Conservation (phyloP, 1,140 invertebrate genomes). For the Drosophila lini region DNA sequence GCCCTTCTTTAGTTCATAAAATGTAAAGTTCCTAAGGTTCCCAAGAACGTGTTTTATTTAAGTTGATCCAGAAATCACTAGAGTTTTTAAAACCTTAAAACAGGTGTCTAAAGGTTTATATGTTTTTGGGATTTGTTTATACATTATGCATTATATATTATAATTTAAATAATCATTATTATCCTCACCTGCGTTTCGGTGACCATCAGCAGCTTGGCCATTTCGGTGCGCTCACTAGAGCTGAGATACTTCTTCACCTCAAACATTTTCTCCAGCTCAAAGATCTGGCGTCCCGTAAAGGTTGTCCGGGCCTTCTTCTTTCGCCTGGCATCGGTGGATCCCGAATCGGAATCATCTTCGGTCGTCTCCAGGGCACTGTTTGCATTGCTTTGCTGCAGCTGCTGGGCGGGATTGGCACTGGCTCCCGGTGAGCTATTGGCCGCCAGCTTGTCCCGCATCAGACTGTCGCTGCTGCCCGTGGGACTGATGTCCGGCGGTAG, state of each 20-base stretch:
- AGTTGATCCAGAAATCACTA: too few species aligned
- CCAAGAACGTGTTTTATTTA: neutral
- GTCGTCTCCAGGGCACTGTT: conserved; percentile 76
- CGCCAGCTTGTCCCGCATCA: conserved; percentile 71
- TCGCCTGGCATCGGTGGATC: conserved; percentile 88
- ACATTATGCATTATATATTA: too few species aligned
- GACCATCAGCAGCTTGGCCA: conserved; percentile 96
- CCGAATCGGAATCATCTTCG: conserved; percentile 87
- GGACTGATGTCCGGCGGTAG: conserved; percentile 69
- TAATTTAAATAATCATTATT: neutral
- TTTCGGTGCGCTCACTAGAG: conserved; percentile 96
- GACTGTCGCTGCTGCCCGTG: conserved; percentile 72
- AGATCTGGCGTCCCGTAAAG: conserved; percentile 97
- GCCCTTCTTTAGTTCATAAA: neutral
- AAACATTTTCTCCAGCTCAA: conserved; percentile 97
- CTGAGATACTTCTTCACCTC: conserved; percentile 98
- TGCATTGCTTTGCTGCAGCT: conserved; percentile 40
- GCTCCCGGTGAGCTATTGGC: conserved; percentile 54
- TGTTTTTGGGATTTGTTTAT: too few species aligned
- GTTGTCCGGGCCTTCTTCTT: conserved; percentile 98
- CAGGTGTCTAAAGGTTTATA: too few species aligned
- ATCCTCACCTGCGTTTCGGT: conserved; percentile 96
- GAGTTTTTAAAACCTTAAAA: too few species aligned
- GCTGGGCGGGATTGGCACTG: conserved; percentile 23
- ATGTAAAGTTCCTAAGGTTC: too few species aligned